phyloP scores from a whole-genome alignment of 2,888 invertebrate genomes.

The Melieria picta region DNA sequence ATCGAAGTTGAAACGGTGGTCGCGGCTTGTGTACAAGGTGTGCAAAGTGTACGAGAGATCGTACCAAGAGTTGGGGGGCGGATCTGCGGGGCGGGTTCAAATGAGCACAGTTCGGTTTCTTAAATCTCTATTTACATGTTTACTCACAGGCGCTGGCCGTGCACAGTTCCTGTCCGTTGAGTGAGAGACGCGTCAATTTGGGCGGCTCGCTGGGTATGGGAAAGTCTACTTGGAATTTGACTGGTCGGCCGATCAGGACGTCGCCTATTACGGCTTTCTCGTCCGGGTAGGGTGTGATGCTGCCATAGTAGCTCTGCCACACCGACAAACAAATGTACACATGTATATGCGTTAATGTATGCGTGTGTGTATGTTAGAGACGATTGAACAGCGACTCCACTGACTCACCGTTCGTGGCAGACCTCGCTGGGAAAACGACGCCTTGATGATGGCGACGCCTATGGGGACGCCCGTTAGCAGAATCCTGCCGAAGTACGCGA shows the following conservation, averaged over 20 bases:
- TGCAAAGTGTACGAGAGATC: constrained; percentile 12
- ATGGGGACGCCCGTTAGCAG: constrained; percentile 38
- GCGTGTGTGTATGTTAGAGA: no score
- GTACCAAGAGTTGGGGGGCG: constrained; percentile 9
- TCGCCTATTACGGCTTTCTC: constrained; percentile 35
- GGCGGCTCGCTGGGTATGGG: constrained; percentile 69
- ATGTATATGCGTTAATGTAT: no score
- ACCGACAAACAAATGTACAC: no score
- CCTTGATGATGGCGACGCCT: constrained; percentile 17
- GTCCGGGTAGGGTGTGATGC: constrained; percentile 35
- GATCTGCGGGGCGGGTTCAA: constrained; percentile 7
- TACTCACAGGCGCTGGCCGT: constrained; percentile 67
- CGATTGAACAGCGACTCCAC: constrained; percentile 6
- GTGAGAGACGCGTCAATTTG: constrained; percentile 67
- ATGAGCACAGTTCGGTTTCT: neutral
- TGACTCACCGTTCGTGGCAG: constrained; percentile 46
- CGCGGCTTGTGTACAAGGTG: neutral
- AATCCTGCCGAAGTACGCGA: constrained; percentile 44
- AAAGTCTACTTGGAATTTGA: constrained; percentile 69
- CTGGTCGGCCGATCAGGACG: constrained; percentile 50
- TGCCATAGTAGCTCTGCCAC: constrained; percentile 39
- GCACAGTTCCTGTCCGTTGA: constrained; percentile 69
- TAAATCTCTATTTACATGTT: neutral
- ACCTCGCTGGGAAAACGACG: constrained; percentile 52
- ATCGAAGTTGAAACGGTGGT: no score